Conservation (phyloP, 2,888 invertebrate genomes). For the Gonocerus acuteangulatus region DNA sequence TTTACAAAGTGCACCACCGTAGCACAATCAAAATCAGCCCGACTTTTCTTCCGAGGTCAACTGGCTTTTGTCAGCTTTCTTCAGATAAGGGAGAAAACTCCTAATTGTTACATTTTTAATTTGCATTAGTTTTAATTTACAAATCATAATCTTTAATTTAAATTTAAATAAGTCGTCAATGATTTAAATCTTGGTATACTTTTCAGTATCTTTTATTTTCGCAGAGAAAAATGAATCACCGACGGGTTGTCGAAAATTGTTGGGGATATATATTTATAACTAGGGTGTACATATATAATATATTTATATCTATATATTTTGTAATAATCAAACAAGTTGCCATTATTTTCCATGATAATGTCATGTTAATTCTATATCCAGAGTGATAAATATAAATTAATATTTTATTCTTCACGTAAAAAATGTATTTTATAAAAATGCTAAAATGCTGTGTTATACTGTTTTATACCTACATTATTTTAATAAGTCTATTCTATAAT, state of each 20-base stretch:
- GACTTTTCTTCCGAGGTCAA: neutral
- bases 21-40: neutral
- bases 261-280: slow-evolving; percentile 22
- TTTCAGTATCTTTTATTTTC: neutral
- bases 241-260: slow-evolving; percentile 18
- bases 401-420: slow-evolving; percentile 12
- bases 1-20: slow-evolving; percentile 12
- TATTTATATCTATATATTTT: slow-evolving; percentile 27
- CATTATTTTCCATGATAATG: slow-evolving; percentile 22
- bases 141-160: no score
- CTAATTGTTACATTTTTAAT: no score
- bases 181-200: no score
- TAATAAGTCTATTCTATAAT: neutral
- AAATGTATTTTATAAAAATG: slow-evolving; percentile 15
- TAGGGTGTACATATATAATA: slow-evolving; percentile 23
- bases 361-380: neutral
- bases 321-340: slow-evolving; percentile 28
- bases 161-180: no score
- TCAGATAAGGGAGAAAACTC: no score
- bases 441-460: slow-evolving; percentile 10
- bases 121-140: no score
- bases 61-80: no score
- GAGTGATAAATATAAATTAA: slow-evolving; percentile 2
- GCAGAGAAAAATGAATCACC: neutral
- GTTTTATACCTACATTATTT: neutral